Evolutionary conservation across 2,113 vertebrate genomes (phyloP), one percentile per base, ranked within the genome.

Genomic region (Delphinus delphis): DNA sequence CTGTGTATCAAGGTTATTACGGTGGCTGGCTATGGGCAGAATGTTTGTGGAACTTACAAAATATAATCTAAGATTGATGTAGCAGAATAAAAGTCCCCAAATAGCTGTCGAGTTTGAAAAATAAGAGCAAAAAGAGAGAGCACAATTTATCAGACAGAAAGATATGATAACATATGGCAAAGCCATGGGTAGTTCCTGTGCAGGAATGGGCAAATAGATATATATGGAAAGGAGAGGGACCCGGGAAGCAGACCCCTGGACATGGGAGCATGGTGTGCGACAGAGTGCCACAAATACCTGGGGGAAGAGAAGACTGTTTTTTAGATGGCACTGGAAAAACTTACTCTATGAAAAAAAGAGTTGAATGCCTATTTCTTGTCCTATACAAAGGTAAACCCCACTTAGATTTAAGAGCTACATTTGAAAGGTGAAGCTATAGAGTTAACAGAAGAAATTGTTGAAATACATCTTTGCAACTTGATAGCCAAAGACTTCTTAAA

Each of bases 401-500:
- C 4, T 73, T 82, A 86, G 33, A 86, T 85, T 86, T 38, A 62
- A 92, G 60, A 81, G 8, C n/a, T 73, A 68, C 84, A 58, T n/a
- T 79, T 53, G 36, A 96, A 97, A 92, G 36, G 31, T 41, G 26
- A 83, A 95, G 47, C 70, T 80, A 50, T 74, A 87, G 79, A 88
- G 12, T 63, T 68, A 89, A 60, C 21, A 87, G 77, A 41, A 74
- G 65, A 88, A 90, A 70, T 28, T 25, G 18, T 83, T 84, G 36
- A 50, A 92, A 93, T 41, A 58, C 36, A 55, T 9, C 68, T 63
- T 92, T 68, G 7, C 55, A n/a, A 65, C 90, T 89, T 87, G 23
- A 74, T n/a, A 65, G 25, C 26, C 44, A 12, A 87, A 53, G 70
- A 65, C 80, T 36, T 93, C n/a, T 68, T 73, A 96, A 13, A 8